These are phyloP conservation scores for Cactoblastis cactorum DNA, from an alignment of 2,888 invertebrate genomes.

Conservation along the genomic window DNA sequence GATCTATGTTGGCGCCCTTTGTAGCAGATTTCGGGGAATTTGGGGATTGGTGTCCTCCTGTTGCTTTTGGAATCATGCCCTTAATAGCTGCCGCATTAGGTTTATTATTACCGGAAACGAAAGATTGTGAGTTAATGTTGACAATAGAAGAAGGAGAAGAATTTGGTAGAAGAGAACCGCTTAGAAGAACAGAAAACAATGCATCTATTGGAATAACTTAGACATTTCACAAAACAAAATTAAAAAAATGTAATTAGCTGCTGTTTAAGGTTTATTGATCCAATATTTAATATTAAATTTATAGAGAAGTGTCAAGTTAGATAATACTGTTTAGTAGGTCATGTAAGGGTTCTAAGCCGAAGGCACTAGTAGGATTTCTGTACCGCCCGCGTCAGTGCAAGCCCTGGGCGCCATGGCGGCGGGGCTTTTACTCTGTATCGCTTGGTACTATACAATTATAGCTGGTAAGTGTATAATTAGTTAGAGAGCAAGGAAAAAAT, in stretches of 20 bases:
- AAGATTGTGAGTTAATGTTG: conserved; percentile 84
- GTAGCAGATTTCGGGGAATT: conserved; percentile 80
- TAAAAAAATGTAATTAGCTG: background rate
- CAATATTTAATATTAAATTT: too few relatives aligned
- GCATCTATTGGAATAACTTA: conserved; percentile 4
- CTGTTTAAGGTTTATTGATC: background rate
- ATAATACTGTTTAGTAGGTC: conserved; percentile 43
- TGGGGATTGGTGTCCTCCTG: conserved; percentile 82
- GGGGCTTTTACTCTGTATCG: conserved; percentile 57
- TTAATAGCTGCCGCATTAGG: conserved; percentile 82
- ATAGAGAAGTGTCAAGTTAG: conserved; percentile 31
- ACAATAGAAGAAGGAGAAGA: conserved; percentile 87
- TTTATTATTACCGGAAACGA: conserved; percentile 87
- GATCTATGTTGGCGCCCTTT: conserved; percentile 91
- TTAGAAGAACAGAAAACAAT: conserved; percentile 9
- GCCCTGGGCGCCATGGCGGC: conserved; percentile 53
- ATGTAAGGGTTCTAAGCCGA: conserved; percentile 64
- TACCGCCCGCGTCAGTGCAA: conserved; percentile 34
- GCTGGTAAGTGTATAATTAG: conserved; percentile 46
- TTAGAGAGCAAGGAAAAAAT: too few relatives aligned
- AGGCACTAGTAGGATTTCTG: conserved; percentile 50
- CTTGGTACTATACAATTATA: conserved; percentile 70
- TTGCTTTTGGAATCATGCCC: conserved; percentile 84
- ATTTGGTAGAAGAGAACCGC: conserved; percentile 30
- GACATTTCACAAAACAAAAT: background rate